A percentile compares a stretch with the other conserved stretches of the same genome.
Conservation (phyloP, 2,888 invertebrate genomes). For the Agonopterix arenella region DNA sequence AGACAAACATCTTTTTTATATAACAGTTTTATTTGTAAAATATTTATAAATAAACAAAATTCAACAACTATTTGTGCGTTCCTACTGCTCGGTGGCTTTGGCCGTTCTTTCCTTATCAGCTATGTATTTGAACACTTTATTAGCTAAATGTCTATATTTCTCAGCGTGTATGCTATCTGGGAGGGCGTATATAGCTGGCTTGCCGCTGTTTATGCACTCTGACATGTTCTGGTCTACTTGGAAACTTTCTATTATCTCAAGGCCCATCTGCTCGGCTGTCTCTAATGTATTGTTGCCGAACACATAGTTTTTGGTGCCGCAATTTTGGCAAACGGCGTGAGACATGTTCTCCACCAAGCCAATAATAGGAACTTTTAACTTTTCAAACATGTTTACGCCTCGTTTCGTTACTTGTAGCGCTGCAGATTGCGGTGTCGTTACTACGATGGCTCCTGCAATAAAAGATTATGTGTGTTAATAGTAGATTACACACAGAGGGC, state of each 20-base stretch:
- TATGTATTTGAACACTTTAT: slow-evolving; percentile 64
- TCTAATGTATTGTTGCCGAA: slow-evolving; percentile 82
- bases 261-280: slow-evolving; percentile 80
- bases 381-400: slow-evolving; percentile 92
- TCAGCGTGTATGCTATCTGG: slow-evolving; percentile 75
- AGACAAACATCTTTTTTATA: slow-evolving; percentile 24
- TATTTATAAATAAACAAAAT: slow-evolving; percentile 40
- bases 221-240: slow-evolving; percentile 84
- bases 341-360: slow-evolving; percentile 97
- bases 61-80: slow-evolving; percentile 29
- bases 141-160: slow-evolving; percentile 62
- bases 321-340: slow-evolving; percentile 85
- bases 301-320: slow-evolving; percentile 82
- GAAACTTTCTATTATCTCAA: slow-evolving; percentile 82
- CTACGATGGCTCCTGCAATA: slow-evolving; percentile 85
- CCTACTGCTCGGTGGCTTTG: slow-evolving; percentile 37
- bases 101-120: slow-evolving; percentile 39
- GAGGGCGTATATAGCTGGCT: slow-evolving; percentile 83
- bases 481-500: too few species aligned
- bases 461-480: too few species aligned
- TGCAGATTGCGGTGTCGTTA: slow-evolving; percentile 94
- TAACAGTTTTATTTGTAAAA: slow-evolving; percentile 38
- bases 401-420: slow-evolving; percentile 90
- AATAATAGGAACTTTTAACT: slow-evolving; percentile 87
- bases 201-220: slow-evolving; percentile 83